A percentile compares a stretch with the other conserved stretches of the same genome.
phyloP scores from a whole-genome alignment of 2,797 vertebrate species.

The Thaleichthys pacificus region DNA sequence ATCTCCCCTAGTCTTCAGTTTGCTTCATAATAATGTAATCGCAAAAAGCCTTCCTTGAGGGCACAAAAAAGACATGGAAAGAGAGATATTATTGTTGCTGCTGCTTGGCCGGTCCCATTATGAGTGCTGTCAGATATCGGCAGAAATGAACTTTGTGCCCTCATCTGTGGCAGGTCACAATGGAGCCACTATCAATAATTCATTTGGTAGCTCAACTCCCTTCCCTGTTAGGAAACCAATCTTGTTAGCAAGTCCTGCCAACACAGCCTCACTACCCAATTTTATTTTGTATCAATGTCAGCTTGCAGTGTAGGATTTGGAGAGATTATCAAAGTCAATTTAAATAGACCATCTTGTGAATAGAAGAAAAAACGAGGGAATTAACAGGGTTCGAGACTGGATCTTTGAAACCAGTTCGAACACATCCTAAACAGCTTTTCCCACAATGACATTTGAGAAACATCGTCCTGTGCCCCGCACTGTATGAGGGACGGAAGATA shows the following conservation, averaged over 20 bases:
- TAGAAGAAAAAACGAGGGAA: slow-evolving; percentile 2
- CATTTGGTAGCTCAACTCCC: slow-evolving; percentile 56
- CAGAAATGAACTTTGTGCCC: slow-evolving; percentile 60
- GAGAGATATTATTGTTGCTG: slow-evolving; percentile 37
- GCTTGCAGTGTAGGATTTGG: slow-evolving; percentile 27
- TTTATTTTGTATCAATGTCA: slow-evolving; percentile 34
- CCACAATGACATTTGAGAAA: slow-evolving; percentile 18
- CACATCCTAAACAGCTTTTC: slow-evolving; percentile 14
- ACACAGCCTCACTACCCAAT: slow-evolving; percentile 31
- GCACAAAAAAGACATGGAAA: slow-evolving; percentile 32
- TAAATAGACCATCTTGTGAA: slow-evolving; percentile 41
- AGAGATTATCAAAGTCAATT: slow-evolving; percentile 48
- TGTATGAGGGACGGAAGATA: background rate
- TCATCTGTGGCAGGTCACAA: slow-evolving; percentile 62
- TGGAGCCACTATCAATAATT: slow-evolving; percentile 73
- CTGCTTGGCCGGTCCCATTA: slow-evolving; percentile 53
- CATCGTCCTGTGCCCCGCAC: slow-evolving; percentile 15
- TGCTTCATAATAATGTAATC: slow-evolving; percentile 38
- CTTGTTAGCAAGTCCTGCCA: slow-evolving; percentile 60
- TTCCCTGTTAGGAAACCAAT: slow-evolving; percentile 61
- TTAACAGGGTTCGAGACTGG: background rate
- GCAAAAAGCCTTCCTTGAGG: slow-evolving; percentile 49
- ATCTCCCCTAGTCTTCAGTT: slow-evolving; percentile 38
- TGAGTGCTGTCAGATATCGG: slow-evolving; percentile 64
- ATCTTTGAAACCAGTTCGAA: background rate